Conservation (phyloP, 2,113 vertebrate species). For the Nycticorax nycticorax region DNA sequence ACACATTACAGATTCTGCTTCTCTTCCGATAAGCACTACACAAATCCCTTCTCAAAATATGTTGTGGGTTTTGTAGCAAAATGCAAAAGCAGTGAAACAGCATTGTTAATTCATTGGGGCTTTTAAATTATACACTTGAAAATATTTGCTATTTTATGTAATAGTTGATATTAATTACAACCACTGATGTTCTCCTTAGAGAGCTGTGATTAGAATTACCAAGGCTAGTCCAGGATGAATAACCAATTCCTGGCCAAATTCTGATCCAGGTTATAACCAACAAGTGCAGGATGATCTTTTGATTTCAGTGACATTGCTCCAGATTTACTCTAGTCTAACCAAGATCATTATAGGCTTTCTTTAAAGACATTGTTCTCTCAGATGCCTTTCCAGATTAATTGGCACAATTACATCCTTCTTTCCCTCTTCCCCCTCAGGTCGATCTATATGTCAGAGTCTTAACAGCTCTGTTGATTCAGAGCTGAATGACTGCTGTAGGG, state of each 20-base stretch:
- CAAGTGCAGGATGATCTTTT: neutral
- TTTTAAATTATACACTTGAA: neutral
- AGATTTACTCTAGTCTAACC: neutral
- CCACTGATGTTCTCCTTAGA: neutral
- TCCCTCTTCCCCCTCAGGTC: conserved; percentile 32
- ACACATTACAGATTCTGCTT: neutral
- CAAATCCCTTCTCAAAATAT: neutral
- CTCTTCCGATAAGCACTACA: neutral
- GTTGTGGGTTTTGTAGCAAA: neutral
- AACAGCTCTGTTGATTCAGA: conserved; percentile 56
- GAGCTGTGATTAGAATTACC: neutral
- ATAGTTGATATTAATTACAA: neutral
- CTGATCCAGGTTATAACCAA: neutral
- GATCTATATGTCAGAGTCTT: conserved; percentile 39
- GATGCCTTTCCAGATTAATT: conserved; percentile 68
- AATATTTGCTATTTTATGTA: neutral
- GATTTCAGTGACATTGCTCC: neutral
- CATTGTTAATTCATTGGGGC: neutral
- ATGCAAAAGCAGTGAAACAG: neutral
- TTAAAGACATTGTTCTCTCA: conserved; percentile 35
- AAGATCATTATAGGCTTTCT: neutral
- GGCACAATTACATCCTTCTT: conserved; percentile 67
- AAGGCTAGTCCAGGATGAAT: neutral
- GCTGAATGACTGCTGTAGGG: conserved; percentile 23
- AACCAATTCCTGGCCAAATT: neutral